A percentile compares a stretch with the other conserved stretches of the same genome.
These are phyloP conservation scores for Amphibalanus amphitrite DNA, from an alignment of 1,140 invertebrate species.

Conservation along the genomic window DNA sequence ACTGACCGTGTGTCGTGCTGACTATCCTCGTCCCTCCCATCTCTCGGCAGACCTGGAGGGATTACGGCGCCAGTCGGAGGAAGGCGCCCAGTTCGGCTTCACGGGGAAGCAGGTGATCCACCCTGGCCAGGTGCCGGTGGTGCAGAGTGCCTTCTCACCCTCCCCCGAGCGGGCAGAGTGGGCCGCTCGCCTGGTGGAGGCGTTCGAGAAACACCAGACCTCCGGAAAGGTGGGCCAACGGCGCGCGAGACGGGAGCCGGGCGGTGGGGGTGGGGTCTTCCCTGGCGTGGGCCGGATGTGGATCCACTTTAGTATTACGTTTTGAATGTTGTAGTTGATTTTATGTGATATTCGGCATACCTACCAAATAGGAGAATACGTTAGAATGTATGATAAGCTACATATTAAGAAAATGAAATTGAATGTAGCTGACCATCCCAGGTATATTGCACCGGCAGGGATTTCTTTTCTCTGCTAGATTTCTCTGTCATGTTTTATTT, in stretches of 20 bases:
- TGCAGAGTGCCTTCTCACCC: slow-evolving; percentile 43
- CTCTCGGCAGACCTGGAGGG: slow-evolving; percentile 26
- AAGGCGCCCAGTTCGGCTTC: slow-evolving; percentile 45
- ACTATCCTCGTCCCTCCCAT: too few relatives aligned
- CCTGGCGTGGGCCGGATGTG: too few relatives aligned
- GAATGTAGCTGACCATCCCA: too few relatives aligned
- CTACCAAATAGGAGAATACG: too few relatives aligned
- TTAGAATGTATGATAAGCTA: too few relatives aligned
- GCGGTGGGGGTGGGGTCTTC: too few relatives aligned
- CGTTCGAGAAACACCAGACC: slow-evolving; percentile 40
- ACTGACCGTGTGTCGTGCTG: too few relatives aligned
- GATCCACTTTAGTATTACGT: neutral
- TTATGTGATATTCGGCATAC: too few relatives aligned
- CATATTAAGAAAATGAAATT: too few relatives aligned
- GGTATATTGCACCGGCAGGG: too few relatives aligned
- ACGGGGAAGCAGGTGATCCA: slow-evolving; percentile 58
- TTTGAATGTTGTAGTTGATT: slow-evolving; percentile 6
- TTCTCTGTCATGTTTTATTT: too few relatives aligned
- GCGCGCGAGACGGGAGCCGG: neutral
- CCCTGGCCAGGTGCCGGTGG: slow-evolving; percentile 41
- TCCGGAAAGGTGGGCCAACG: slow-evolving; percentile 33
- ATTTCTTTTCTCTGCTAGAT: too few relatives aligned
- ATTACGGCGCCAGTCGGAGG: slow-evolving; percentile 32
- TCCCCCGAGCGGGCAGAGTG: slow-evolving; percentile 37
- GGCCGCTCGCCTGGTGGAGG: slow-evolving; percentile 40